phyloP scores from a whole-genome alignment of 2,797 vertebrate species.

The Danio tinwini region DNA sequence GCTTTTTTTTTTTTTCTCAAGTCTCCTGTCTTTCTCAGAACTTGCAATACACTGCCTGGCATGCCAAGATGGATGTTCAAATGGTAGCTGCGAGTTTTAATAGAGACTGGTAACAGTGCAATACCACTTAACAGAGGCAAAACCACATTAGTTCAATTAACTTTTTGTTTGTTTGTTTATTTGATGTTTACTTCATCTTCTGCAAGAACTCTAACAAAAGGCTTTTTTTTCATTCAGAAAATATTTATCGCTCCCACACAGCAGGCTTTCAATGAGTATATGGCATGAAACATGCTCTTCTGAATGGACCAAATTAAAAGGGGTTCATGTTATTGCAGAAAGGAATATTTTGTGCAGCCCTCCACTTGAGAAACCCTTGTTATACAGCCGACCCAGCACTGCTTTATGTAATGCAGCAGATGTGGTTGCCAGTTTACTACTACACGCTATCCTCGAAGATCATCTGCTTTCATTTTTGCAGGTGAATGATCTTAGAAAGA shows the following conservation, averaged over 20 bases:
- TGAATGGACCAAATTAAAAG: background rate
- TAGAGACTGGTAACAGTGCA: background rate
- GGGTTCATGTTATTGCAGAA: slow-evolving; percentile 11
- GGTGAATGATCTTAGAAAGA: slow-evolving; percentile 1
- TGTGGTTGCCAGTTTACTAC: slow-evolving; percentile 32
- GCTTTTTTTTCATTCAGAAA: slow-evolving; percentile 19
- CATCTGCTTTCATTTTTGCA: slow-evolving; percentile 15
- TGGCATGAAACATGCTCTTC: background rate
- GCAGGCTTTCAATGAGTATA: slow-evolving; percentile 5
- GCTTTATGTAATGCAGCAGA: slow-evolving; percentile 50
- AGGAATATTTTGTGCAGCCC: slow-evolving; percentile 13
- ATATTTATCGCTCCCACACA: slow-evolving; percentile 7
- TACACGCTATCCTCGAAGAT: background rate
- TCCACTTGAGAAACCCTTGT: slow-evolving; percentile 3
- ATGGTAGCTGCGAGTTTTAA: slow-evolving; percentile 17
- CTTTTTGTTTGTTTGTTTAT: background rate
- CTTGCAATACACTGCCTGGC: background rate
- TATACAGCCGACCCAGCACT: slow-evolving; percentile 1
- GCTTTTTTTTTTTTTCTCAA: slow-evolving; percentile 1
- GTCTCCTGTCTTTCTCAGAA: slow-evolving; percentile 10
- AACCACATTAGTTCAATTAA: slow-evolving; percentile 33
- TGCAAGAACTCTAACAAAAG: slow-evolving; percentile 23
- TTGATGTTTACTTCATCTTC: slow-evolving; percentile 19
- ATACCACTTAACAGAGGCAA: background rate
- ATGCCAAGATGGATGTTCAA: background rate